A percentile compares a stretch with the other conserved stretches of the same genome.
Conservation (phyloP, 2,113 vertebrate genomes). For the Brachyhypopomus gauderio region DNA sequence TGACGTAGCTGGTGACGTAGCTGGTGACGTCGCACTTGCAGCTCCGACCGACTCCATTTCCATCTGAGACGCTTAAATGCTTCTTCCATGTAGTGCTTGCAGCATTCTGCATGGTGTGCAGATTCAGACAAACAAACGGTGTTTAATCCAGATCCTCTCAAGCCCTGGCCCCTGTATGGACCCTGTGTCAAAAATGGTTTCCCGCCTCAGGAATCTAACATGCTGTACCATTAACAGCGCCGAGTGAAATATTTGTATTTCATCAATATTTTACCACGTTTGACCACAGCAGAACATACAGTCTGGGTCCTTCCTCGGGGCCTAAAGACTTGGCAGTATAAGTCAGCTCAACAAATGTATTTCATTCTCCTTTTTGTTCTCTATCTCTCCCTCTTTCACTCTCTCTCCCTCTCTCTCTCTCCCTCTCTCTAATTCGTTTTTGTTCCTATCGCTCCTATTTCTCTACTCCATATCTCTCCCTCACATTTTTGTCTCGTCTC, state of each 20-base stretch:
- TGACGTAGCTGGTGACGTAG: no score
- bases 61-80: slow-evolving; percentile 13
- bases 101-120: slow-evolving; percentile 4
- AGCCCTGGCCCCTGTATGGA: no score
- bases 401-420: no score
- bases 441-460: neutral
- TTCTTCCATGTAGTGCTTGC: slow-evolving; percentile 5
- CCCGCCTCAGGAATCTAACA: neutral
- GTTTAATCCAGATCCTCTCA: slow-evolving; percentile 7
- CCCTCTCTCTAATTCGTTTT: no score
- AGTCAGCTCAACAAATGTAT: slow-evolving; percentile 35
- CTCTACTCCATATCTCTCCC: neutral
- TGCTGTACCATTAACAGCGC: neutral
- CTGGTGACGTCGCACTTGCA: neutral
- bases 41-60: neutral
- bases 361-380: neutral
- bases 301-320: neutral
- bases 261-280: slow-evolving; percentile 9
- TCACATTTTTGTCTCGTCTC: neutral
- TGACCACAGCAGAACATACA: neutral
- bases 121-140: neutral
- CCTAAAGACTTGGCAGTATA: slow-evolving; percentile 11
- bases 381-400: no score
- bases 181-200: neutral
- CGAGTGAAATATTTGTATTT: slow-evolving; percentile 10